Evolutionary conservation across 2,113 vertebrate species (phyloP).

Genomic region (Hucho hucho): DNA sequence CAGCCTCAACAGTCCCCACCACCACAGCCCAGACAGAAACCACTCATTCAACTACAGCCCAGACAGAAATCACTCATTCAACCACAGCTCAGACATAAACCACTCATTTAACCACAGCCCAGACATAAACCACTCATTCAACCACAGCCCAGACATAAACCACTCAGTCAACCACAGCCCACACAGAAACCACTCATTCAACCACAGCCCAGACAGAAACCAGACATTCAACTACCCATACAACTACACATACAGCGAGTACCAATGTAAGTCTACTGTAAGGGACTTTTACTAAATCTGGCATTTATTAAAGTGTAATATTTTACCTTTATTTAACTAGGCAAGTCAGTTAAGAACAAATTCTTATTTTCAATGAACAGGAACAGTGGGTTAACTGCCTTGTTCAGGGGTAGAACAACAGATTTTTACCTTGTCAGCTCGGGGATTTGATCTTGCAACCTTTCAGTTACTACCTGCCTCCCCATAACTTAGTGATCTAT

Average conservation of each 20-base stretch:
- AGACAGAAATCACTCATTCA: neutral
- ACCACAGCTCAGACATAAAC: conserved; percentile 13
- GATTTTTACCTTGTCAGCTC: too few species aligned
- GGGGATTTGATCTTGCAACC: too few species aligned
- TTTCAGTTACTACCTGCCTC: too few species aligned
- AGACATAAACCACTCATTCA: too few species aligned
- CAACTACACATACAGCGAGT: neutral
- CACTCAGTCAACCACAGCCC: conserved; percentile 11
- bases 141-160: conserved; percentile 15
- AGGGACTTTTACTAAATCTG: neutral
- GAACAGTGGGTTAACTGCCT: too few species aligned
- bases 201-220: conserved; percentile 10
- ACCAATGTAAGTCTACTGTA: neutral
- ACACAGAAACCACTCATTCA: neutral
- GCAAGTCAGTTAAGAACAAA: too few species aligned
- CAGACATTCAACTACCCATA: neutral
- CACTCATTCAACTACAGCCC: conserved; percentile 11
- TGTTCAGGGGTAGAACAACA: too few species aligned
- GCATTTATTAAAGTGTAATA: neutral
- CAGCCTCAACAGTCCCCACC: neutral
- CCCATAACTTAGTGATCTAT: neutral
- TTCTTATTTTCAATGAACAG: too few species aligned
- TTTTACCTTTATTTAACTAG: too few species aligned
- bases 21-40: conserved; percentile 15
- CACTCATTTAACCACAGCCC: too few species aligned